Evolutionary conservation across 2,113 vertebrate species (phyloP), one percentile per base, ranked within the genome.

Genomic region (Orientallactaga bullata): DNA sequence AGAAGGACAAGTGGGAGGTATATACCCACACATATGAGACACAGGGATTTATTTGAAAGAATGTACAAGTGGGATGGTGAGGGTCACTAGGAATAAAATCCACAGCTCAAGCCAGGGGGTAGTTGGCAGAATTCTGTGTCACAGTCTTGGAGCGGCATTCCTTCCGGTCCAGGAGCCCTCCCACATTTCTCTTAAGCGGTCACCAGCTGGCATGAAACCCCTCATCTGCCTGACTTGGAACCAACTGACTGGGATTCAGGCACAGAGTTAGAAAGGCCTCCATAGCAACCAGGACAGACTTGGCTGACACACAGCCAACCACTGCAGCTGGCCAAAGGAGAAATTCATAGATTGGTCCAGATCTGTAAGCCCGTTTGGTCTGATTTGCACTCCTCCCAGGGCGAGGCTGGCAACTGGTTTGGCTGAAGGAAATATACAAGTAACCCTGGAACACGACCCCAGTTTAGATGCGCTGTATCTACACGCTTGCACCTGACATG

Each of bases 391-490:
- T 65, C 81, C 88, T 68, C 65, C 10, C 4, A 39, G 71, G 3
- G 3, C 1, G 28, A 47, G 32, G 32, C 24, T 7, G 7, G 72
- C 63, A 17, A 2, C 6, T 3, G 11, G 42, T 16, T 60, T 60
- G 32, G 23, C 71, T 6, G 39, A n/a, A 58, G 26, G 78, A 35
- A 39, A 21, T 8, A 47, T n/a, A 47, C 42, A 47, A 47, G 42
- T 8, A 47, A 13, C 35, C 10, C 28, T 18, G 79, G 78, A 28
- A 26, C 20, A 15, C 5, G 2, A 1, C 28, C 8, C 10, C 5
- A 2, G 0, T 30, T 68, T 1, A 4, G 16, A 26, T 1, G 61
- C 12, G 16, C 69, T 7, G 0, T 0, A 6, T 30, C 17, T 28
- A 8, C 10, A 17, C 0, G 24, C 39, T 6, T 2, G 35, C 10